Evolutionary conservation across 1,140 invertebrate species (phyloP).

Genomic region (Apis florea): DNA sequence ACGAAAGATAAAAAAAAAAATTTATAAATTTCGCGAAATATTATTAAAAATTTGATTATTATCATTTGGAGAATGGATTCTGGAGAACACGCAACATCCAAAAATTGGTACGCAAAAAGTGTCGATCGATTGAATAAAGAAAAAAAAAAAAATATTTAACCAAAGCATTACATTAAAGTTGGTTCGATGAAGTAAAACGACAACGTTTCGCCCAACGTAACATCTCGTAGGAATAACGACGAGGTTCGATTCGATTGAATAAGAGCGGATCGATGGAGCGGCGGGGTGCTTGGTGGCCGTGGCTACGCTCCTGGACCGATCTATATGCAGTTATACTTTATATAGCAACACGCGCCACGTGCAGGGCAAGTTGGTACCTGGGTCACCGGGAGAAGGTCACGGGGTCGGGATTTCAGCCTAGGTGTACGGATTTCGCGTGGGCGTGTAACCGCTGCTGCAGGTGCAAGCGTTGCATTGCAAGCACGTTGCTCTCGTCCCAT

Average conservation of each 20-base stretch:
- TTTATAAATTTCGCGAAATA: too few species aligned
- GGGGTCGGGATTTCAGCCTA: conserved; percentile 61
- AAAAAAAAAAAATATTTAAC: too few species aligned
- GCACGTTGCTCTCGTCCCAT: background rate
- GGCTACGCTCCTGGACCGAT: conserved; percentile 56
- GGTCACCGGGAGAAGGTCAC: conserved; percentile 69
- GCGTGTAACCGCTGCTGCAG: conserved; percentile 37
- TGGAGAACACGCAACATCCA: too few species aligned
- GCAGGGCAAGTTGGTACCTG: conserved; percentile 61
- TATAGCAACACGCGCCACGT: conserved; percentile 58
- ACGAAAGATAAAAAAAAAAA: too few species aligned
- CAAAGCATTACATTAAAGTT: too few species aligned
- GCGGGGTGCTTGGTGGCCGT: conserved; percentile 13
- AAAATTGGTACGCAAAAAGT: too few species aligned
- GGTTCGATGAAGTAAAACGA: too few species aligned
- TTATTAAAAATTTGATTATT: too few species aligned
- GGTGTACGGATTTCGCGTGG: conserved; percentile 54
- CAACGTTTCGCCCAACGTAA: too few species aligned
- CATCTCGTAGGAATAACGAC: background rate
- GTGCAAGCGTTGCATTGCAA: conserved; percentile 40
- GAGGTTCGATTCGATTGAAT: background rate
- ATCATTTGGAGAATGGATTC: too few species aligned
- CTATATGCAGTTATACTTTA: conserved; percentile 68
- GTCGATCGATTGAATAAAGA: too few species aligned
- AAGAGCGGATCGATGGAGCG: conserved; percentile 50